phyloP scores from a whole-genome alignment of 1,140 invertebrate species.

The Pachypeltis micranthus region DNA sequence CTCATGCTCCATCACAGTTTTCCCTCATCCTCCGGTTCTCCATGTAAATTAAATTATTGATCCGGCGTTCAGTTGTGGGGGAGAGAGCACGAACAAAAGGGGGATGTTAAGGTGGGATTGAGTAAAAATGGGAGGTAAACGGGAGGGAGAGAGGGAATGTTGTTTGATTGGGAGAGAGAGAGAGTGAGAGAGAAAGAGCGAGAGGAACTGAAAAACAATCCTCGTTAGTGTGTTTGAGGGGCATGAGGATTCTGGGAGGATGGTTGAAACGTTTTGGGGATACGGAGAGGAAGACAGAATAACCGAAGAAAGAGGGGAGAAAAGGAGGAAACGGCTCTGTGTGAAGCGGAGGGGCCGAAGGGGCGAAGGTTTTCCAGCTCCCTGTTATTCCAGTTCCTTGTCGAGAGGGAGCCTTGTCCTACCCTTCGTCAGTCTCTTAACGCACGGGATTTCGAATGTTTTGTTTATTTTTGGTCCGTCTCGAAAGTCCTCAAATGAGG shows the following conservation, averaged over 20 bases:
- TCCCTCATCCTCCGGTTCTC: not conserved
- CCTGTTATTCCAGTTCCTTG: too few species aligned
- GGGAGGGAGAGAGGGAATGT: not conserved
- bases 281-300: not conserved
- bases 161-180: not conserved
- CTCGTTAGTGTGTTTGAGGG: not conserved
- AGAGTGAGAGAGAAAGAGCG: not conserved
- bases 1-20: not conserved
- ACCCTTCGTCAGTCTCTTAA: too few species aligned
- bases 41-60: slow-evolving; percentile 18
- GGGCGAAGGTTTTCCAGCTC: too few species aligned
- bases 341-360: too few species aligned
- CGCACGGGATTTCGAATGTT: too few species aligned
- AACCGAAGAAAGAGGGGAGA: not conserved
- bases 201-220: slow-evolving; percentile 11
- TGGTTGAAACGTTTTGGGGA: not conserved
- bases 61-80: not conserved
- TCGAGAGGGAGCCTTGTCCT: too few species aligned
- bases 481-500: too few species aligned
- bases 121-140: slow-evolving; percentile 5
- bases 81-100: not conserved
- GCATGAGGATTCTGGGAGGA: not conserved
- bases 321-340: not conserved
- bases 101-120: slow-evolving; percentile 7
- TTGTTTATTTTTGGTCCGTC: too few species aligned